Percentiles rank a stretch among this genome's conserved stretches.
These are phyloP conservation scores for Musca vetustissima DNA, from an alignment of 1,140 invertebrate species.

Conservation along the genomic window DNA sequence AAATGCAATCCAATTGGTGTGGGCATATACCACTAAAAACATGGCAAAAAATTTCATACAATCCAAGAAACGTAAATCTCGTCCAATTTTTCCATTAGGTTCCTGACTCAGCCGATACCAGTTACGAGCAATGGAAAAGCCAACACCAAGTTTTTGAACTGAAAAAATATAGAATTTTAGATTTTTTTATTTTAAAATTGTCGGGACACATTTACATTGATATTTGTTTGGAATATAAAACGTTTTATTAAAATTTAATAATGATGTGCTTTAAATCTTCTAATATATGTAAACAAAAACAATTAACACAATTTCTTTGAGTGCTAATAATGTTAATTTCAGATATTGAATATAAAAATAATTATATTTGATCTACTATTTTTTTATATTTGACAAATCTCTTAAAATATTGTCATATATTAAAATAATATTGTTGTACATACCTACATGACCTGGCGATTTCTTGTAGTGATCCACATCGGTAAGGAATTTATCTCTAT, in stretches of 20 bases:
- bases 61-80: constrained; percentile 49
- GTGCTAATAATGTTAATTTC: too few relatives aligned
- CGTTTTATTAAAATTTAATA: too few relatives aligned
- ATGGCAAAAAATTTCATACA: constrained; percentile 52
- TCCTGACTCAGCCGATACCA: constrained; percentile 51
- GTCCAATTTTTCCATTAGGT: constrained; percentile 43
- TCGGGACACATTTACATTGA: too few relatives aligned
- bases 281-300: too few relatives aligned
- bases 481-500: constrained; percentile 47
- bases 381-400: too few relatives aligned
- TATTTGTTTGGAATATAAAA: too few relatives aligned
- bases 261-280: too few relatives aligned
- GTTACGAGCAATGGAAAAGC: constrained; percentile 49
- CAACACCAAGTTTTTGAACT: constrained; percentile 38
- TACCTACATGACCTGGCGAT: constrained; percentile 33
- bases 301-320: too few relatives aligned
- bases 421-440: neutral
- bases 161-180: neutral
- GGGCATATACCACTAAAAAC: constrained; percentile 52
- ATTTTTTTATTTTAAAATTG: too few relatives aligned
- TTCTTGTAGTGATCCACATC: constrained; percentile 48
- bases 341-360: too few relatives aligned
- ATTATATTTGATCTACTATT: too few relatives aligned
- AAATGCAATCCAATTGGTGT: constrained; percentile 48
- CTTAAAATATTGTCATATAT: too few relatives aligned